Evolutionary conservation across 2,113 vertebrate genomes (phyloP), one percentile per base, ranked within the genome.

Genomic region (Paramormyrops kingsleyae): DNA sequence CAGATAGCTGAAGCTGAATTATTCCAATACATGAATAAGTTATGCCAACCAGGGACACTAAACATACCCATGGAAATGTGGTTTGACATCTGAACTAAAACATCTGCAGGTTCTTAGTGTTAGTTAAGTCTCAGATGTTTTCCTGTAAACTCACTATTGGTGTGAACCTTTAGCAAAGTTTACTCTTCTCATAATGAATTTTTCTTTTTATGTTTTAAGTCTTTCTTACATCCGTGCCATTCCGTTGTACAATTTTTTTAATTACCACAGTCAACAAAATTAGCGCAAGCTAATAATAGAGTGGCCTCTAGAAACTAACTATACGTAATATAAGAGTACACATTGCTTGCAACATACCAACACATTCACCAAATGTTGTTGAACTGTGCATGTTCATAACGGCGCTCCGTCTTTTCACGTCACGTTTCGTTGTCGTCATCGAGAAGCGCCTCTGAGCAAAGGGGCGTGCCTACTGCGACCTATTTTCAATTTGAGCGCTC

Each of bases 371-470:
- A n/a, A n/a, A 2, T 8, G 56, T n/a, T 24, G 24, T 9, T 62
- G 56, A 24, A n/a, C 56, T 62, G 56, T 62, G 24, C 0, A 9
- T 62, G 1, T 74, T 74, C 9, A 80, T 39, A 19, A 42, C 74
- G 35, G 15, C 74, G 74, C 74, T 8, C 31, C 15, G 74, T 27
- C n/a, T 70, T 31, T 70, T 27, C 27, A 31, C 62, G 62, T 70
- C 62, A 70, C 62, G 62, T 4, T 12, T 70, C 62, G 62, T 27
- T 24, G 39, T 85, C 90, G 90, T 90, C 87, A 90, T 88, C 59
- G 15, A 17, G 5, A 66, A 47, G 90, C 90, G 90, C 77, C 90
- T 70, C 42, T 27, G 87, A 87, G n/a, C 90, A 21, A 84, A 88
- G 62, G 88, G 62, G 83, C 59, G 59, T 87, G 50, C 56, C 8